These are phyloP conservation scores for Paratrypauchen microcephalus DNA, from an alignment of 2,797 vertebrate species.

Conservation along the genomic window DNA sequence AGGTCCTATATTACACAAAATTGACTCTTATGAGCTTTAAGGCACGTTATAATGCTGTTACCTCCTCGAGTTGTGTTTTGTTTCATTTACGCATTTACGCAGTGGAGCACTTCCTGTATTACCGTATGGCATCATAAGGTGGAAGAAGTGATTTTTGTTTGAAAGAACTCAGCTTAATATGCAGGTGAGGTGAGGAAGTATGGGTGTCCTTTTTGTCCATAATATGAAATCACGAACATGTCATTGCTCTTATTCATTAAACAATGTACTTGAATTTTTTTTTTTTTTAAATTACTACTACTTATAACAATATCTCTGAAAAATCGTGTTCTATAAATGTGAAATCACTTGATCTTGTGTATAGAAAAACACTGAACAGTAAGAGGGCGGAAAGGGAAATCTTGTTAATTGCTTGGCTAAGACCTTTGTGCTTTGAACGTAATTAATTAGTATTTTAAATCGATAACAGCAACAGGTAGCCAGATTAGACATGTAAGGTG, in stretches of 20 bases:
- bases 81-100: too few species aligned
- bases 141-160: too few species aligned
- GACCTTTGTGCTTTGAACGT: slow-evolving; percentile 9
- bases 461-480: background rate
- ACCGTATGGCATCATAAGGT: too few species aligned
- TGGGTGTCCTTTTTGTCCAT: background rate
- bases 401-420: background rate
- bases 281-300: background rate
- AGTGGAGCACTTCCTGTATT: too few species aligned
- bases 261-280: too few species aligned
- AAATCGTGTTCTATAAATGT: background rate
- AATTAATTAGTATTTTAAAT: slow-evolving; percentile 8
- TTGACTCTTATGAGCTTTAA: too few species aligned
- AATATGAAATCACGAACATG: background rate
- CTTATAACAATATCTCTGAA: background rate
- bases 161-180: too few species aligned
- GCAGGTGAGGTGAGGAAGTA: background rate
- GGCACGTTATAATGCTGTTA: too few species aligned
- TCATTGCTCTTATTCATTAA: too few species aligned
- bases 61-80: too few species aligned
- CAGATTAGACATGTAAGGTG: background rate
- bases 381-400: slow-evolving; percentile 5
- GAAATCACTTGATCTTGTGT: background rate
- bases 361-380: too few species aligned
- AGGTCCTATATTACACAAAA: too few species aligned